Evolutionary conservation across 2,113 vertebrate genomes (phyloP), one percentile per base, ranked within the genome.

Genomic region (Anhinga rufa): DNA sequence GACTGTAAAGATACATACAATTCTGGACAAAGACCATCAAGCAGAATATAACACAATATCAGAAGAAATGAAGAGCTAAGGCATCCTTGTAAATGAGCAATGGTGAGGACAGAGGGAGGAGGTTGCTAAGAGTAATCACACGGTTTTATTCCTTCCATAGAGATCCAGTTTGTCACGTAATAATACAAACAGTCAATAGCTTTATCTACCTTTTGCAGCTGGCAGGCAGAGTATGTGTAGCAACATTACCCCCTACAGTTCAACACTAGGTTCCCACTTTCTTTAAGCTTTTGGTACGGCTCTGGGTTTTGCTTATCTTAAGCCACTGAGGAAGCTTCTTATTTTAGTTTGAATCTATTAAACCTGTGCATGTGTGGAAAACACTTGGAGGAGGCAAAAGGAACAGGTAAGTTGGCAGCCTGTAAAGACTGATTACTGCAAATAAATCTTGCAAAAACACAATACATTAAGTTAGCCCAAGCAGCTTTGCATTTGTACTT

Each of bases 241-340:
- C 97, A 97, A 97, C 92, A 97, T 95, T 97, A 91, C 97, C 97
- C 96, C 96, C 97, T 98, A 96, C 96, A 97, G 96, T 95, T 44
- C 96, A 92, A 40, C 79, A 13, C 21, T 4, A 69, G 66, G 25
- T 4, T 97, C 92, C 78, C 91, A 82, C 81, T 49, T 79, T 57
- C 55, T n/a, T 34, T 12, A 4, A n/a, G n/a, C 42, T 52, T 79
- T 34, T 1, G 0, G 34, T 70, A 71, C 5, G 3, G 61, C 62
- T 36, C 64, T 2, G 7, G 10, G 7, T 14, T 79, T 54, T 82
- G 16, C 36, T 88, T 32, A 19, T 46, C 31, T 77, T 64, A 76
- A 91, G 17, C 26, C 29, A 64, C 38, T 0, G 29, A 74, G 38
- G 14, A 51, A 89, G 64, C 9, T 21, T 48, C 52, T 74, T 32